These are phyloP conservation scores for Pantelozetes paolii DNA, from an alignment of 2,888 invertebrate genomes.

Conservation along the genomic window DNA sequence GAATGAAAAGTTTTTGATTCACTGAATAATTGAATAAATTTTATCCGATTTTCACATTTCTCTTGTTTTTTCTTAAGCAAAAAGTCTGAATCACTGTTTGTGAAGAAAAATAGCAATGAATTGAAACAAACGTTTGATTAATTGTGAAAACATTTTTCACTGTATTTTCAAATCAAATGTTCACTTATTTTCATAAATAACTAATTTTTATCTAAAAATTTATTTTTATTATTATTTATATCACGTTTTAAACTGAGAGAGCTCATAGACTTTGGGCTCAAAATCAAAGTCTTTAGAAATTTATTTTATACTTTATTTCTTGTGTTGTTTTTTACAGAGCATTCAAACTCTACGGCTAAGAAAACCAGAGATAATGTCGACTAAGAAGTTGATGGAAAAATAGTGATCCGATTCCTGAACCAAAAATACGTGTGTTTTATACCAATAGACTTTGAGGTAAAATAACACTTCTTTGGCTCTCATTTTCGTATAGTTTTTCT, in stretches of 20 bases:
- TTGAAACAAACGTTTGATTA: background rate
- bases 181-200: too few species aligned
- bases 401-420: background rate
- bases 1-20: slow-evolving; percentile 6
- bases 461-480: background rate
- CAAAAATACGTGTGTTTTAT: slow-evolving; percentile 3
- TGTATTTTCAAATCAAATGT: background rate
- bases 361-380: background rate
- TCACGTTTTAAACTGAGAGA: background rate
- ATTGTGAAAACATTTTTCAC: background rate
- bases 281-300: background rate
- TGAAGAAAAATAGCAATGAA: background rate
- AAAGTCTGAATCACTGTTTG: background rate
- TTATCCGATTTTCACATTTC: background rate
- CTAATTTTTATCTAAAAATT: background rate
- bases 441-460: slow-evolving; percentile 15
- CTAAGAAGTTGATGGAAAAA: slow-evolving; percentile 14
- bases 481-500: background rate
- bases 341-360: background rate
- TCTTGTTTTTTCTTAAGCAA: background rate
- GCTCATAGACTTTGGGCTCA: background rate
- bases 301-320: background rate
- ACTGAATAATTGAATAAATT: slow-evolving; percentile 19
- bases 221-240: background rate
- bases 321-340: background rate